Percentiles rank a stretch among this genome's conserved stretches.
phyloP scores from a whole-genome alignment of 1,140 invertebrate species.

The Chionoecetes opilio region DNA sequence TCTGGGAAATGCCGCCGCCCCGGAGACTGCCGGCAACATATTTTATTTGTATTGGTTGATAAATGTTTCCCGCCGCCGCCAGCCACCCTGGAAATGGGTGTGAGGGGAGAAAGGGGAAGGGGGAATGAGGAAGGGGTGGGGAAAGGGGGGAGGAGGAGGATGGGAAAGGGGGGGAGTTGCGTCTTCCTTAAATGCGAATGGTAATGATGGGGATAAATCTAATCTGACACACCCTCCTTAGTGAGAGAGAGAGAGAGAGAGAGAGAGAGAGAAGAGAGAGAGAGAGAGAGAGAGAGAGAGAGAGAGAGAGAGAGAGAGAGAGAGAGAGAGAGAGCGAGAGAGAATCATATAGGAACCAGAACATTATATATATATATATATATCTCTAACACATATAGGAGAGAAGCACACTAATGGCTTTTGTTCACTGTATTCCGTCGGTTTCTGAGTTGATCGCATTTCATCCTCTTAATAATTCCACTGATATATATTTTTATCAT shows the following conservation, averaged over 20 bases:
- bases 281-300: no score
- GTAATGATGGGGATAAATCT: background rate
- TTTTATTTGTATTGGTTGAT: constrained; percentile 31
- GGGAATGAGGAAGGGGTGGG: background rate
- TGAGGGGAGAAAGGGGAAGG: background rate
- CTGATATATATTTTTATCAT: background rate
- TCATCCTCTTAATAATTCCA: background rate
- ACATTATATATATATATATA: no score
- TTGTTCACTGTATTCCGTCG: background rate
- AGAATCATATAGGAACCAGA: no score
- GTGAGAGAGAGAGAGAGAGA: background rate
- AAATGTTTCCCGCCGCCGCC: background rate
- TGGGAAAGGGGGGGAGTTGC: background rate
- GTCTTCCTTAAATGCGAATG: constrained; percentile 20
- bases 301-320: no score
- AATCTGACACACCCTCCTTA: constrained; percentile 16
- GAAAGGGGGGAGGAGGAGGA: background rate
- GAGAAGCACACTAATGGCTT: background rate
- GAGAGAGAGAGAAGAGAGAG: background rate
- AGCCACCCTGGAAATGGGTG: background rate
- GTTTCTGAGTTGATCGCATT: background rate
- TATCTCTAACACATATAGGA: no score
- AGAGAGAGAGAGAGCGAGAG: no score
- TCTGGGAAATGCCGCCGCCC: background rate
- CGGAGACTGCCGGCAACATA: background rate